phyloP scores from a whole-genome alignment of 2,797 vertebrate genomes.

The Helostoma temminkii region DNA sequence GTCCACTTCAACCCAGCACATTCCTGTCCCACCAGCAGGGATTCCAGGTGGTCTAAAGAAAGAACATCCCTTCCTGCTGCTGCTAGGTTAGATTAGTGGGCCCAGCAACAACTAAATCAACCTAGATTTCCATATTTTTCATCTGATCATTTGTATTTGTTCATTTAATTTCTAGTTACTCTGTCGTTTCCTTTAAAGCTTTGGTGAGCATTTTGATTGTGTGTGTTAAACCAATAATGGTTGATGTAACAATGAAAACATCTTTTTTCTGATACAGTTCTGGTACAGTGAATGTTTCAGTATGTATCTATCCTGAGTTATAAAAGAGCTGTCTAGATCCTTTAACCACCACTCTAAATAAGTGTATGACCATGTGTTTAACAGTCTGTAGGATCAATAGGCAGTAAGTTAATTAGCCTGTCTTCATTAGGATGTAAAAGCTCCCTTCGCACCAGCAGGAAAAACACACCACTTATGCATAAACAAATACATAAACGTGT shows the following conservation, averaged over 20 bases:
- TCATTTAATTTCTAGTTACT: no score
- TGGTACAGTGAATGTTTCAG: no score
- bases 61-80: constrained; percentile 19
- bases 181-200: neutral
- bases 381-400: constrained; percentile 31
- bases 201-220: no score
- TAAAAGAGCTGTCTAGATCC: neutral
- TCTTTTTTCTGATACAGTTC: neutral
- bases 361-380: constrained; percentile 16
- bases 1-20: constrained; percentile 67
- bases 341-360: neutral
- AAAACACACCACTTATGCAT: neutral
- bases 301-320: neutral
- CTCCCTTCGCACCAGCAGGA: neutral
- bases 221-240: no score
- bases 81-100: constrained; percentile 10
- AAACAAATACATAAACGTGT: neutral
- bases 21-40: constrained; percentile 71
- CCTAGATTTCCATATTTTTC: neutral
- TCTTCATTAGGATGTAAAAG: constrained; percentile 17
- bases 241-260: neutral
- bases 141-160: neutral
- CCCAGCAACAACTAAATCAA: neutral
- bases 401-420: constrained; percentile 26
- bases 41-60: constrained; percentile 68